A percentile compares a stretch with the other conserved stretches of the same genome.
These are phyloP conservation scores for Clunio marinus DNA, from an alignment of 2,888 invertebrate species.

Conservation along the genomic window DNA sequence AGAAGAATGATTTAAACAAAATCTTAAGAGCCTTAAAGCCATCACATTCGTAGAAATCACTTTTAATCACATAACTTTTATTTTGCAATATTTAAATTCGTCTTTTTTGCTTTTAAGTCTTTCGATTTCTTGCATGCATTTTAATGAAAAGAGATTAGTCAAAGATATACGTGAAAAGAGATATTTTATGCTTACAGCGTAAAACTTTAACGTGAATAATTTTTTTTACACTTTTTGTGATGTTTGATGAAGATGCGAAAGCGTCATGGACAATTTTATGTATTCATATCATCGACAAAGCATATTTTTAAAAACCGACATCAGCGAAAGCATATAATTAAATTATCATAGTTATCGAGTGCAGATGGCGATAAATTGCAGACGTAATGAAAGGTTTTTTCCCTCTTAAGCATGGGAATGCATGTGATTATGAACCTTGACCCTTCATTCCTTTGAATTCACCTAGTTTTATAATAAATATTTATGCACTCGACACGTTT, in stretches of 20 bases:
- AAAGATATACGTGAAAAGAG: background rate
- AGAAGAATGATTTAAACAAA: background rate
- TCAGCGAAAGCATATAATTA: slow-evolving; percentile 28
- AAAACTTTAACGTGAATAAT: background rate
- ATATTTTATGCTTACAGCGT: background rate
- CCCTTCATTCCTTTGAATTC: background rate
- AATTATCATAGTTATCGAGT: slow-evolving; percentile 22
- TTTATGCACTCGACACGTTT: background rate
- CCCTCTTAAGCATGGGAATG: too few relatives aligned
- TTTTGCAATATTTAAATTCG: background rate
- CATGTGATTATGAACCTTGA: slow-evolving; percentile 8
- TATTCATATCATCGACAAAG: background rate
- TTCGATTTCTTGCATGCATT: too few relatives aligned
- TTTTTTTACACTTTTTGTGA: background rate
- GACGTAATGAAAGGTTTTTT: too few relatives aligned
- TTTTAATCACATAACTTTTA: background rate
- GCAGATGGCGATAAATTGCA: slow-evolving; percentile 30
- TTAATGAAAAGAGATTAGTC: background rate
- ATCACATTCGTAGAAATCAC: slow-evolving; percentile 1
- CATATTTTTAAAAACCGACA: background rate
- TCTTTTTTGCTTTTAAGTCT: too few relatives aligned
- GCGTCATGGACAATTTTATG: background rate
- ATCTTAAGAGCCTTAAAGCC: background rate
- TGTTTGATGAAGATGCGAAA: background rate
- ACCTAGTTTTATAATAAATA: too few relatives aligned